Evolutionary conservation across 2,888 invertebrate species (phyloP).

Genomic region (Cantharis flavilabris): DNA sequence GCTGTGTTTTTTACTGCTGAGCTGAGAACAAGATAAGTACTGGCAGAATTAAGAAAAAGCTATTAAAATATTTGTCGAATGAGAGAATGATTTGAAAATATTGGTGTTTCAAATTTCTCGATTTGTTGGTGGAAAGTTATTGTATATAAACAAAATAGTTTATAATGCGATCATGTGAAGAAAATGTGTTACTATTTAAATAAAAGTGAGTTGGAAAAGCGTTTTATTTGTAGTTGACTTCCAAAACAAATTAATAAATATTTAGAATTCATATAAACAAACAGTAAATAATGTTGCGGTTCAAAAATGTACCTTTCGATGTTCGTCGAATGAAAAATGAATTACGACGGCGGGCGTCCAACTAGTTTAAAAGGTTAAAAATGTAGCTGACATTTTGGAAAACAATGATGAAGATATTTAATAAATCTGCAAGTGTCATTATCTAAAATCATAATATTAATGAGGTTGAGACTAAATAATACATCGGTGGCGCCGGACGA

Average conservation of each 20-base stretch:
- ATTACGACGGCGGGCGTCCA: slow-evolving; percentile 13
- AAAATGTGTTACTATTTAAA: neutral
- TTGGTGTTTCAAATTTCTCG: neutral
- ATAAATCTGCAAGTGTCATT: slow-evolving; percentile 30
- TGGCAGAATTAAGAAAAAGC: too few relatives aligned
- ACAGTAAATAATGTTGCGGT: neutral
- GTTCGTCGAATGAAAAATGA: neutral
- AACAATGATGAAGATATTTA: slow-evolving; percentile 26
- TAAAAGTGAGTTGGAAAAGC: neutral
- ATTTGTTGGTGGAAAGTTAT: neutral
- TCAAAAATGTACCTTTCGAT: neutral
- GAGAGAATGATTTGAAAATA: neutral
- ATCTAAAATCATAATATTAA: slow-evolving; percentile 33
- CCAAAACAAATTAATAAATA: neutral
- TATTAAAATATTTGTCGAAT: too few relatives aligned
- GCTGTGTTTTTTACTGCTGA: too few relatives aligned
- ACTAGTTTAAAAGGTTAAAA: slow-evolving; percentile 16
- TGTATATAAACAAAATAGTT: neutral
- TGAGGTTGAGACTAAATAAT: slow-evolving; percentile 32
- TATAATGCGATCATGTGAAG: neutral
- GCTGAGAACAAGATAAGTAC: too few relatives aligned
- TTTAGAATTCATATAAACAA: neutral
- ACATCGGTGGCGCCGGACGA: slow-evolving; percentile 32
- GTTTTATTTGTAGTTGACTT: neutral
- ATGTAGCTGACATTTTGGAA: slow-evolving; percentile 27